A percentile compares a stretch with the other conserved stretches of the same genome.
phyloP scores from a whole-genome alignment of 2,113 vertebrate genomes.

The Pseudopodoces humilis region DNA sequence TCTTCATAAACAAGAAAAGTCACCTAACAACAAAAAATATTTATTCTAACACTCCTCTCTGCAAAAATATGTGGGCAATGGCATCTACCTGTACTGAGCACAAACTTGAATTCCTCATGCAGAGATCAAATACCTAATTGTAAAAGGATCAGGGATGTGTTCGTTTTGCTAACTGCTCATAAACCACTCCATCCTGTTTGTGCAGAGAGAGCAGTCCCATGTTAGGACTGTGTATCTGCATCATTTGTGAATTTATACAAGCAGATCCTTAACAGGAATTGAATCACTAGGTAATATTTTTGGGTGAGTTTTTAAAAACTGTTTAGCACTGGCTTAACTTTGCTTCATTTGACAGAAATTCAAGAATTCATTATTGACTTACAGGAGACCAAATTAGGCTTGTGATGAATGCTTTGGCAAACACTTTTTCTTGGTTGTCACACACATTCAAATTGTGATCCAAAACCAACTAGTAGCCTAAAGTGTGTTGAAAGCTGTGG shows the following conservation, averaged over 20 bases:
- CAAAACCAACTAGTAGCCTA: background rate
- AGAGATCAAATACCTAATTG: background rate
- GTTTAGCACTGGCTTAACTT: conserved; percentile 30
- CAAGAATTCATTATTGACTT: conserved; percentile 46
- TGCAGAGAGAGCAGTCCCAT: background rate
- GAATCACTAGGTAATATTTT: background rate
- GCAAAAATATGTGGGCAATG: background rate
- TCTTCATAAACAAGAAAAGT: background rate
- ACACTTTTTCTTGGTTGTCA: background rate
- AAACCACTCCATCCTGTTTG: background rate
- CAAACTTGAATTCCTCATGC: background rate
- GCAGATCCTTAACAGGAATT: background rate
- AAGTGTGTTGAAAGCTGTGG: background rate
- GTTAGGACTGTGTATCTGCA: background rate
- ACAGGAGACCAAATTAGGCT: conserved; percentile 6
- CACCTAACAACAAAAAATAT: background rate
- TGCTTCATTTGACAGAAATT: conserved; percentile 28
- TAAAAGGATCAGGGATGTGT: background rate
- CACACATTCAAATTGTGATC: background rate
- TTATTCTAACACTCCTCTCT: background rate
- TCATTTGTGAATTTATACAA: background rate
- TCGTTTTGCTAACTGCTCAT: background rate
- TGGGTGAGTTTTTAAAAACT: background rate
- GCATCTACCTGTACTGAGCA: background rate
- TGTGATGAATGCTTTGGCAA: conserved; percentile 19